phyloP scores from a whole-genome alignment of 2,113 vertebrate genomes.

The Leptodactylus fuscus region DNA sequence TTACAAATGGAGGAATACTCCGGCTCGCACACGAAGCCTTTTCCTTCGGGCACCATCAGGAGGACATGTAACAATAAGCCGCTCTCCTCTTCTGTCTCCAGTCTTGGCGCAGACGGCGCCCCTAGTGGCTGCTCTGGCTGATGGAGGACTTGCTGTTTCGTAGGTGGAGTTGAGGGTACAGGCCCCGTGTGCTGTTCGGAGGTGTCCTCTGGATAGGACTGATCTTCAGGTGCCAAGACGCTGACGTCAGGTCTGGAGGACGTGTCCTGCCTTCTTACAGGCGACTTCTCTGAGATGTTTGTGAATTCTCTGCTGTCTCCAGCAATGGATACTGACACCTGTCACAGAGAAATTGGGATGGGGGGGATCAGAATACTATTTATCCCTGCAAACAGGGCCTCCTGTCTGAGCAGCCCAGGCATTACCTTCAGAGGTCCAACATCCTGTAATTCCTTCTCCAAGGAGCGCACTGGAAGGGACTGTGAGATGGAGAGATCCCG shows the following conservation, averaged over 20 bases:
- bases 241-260: conserved; percentile 62
- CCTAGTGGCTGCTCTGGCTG: not conserved
- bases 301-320: conserved; percentile 70
- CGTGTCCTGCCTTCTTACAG: not conserved
- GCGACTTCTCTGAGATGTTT: conserved; percentile 32
- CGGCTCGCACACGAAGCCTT: conserved; percentile 73
- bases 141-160: not conserved
- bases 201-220: not conserved
- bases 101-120: too few species aligned
- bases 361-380: too few species aligned
- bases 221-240: conserved; percentile 41
- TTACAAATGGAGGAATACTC: conserved; percentile 72
- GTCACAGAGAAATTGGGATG: not conserved
- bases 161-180: not conserved
- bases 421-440: conserved; percentile 86
- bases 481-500: conserved; percentile 73
- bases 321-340: conserved; percentile 86
- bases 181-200: not conserved
- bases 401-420: not conserved
- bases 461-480: conserved; percentile 74
- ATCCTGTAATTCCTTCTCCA: conserved; percentile 66
- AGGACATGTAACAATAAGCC: conserved; percentile 82
- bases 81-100: conserved; percentile 66
- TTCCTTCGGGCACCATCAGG: conserved; percentile 90
- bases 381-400: too few species aligned